Percentiles rank a stretch among this genome's conserved stretches.
phyloP scores from a whole-genome alignment of 2,888 invertebrate genomes.

The Malacosoma neustria region DNA sequence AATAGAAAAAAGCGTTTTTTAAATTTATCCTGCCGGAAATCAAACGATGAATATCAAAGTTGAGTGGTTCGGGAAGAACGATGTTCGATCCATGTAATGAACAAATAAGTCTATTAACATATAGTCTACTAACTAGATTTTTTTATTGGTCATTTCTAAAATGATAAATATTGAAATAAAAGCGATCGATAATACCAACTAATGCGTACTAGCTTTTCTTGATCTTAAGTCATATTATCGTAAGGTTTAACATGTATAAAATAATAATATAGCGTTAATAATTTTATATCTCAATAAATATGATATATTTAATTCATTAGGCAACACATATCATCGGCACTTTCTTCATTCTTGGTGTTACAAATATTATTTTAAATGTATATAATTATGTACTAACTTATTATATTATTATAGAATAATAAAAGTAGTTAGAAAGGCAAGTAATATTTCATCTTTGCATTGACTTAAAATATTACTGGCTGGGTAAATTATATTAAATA shows the following conservation, averaged over 20 bases:
- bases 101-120: too few relatives aligned
- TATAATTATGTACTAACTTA: background rate
- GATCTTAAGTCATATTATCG: background rate
- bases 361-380: slow-evolving; percentile 15
- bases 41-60: too few relatives aligned
- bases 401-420: slow-evolving; percentile 6
- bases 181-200: too few relatives aligned
- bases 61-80: too few relatives aligned
- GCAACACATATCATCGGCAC: slow-evolving; percentile 69
- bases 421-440: slow-evolving; percentile 36
- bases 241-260: background rate
- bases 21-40: too few relatives aligned
- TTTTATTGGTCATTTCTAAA: too few relatives aligned
- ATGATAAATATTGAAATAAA: too few relatives aligned
- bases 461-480: background rate
- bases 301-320: slow-evolving; percentile 45
- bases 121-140: too few relatives aligned
- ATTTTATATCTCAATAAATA: slow-evolving; percentile 51
- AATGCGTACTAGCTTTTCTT: background rate
- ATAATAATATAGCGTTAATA: slow-evolving; percentile 34
- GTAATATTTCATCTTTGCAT: slow-evolving; percentile 20
- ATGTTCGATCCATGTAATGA: too few relatives aligned
- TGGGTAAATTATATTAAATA: background rate
- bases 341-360: slow-evolving; percentile 65
- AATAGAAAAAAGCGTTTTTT: too few relatives aligned